These are phyloP conservation scores for Rhynchophorus ferrugineus DNA, from an alignment of 1,140 invertebrate species.

Conservation along the genomic window DNA sequence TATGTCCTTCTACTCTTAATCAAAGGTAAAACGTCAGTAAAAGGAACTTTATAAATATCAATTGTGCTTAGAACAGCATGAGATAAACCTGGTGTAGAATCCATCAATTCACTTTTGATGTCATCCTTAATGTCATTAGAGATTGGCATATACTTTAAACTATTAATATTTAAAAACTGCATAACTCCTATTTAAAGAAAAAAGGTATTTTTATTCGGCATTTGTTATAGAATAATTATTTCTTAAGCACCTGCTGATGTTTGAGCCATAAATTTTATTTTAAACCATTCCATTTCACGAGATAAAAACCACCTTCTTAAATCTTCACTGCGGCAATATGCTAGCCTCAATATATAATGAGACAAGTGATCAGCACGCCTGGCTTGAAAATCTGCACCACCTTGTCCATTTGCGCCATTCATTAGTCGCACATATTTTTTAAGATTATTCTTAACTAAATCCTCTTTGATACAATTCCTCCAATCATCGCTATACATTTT, in stretches of 20 bases:
- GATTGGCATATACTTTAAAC: conserved; percentile 48
- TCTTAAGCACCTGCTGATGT: conserved; percentile 45
- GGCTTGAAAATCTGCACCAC: conserved; percentile 54
- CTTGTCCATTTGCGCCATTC: conserved; percentile 29
- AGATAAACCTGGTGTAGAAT: conserved; percentile 32
- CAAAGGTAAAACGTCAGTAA: conserved; percentile 80
- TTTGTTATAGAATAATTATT: not conserved
- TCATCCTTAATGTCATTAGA: conserved; percentile 58
- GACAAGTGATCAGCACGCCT: conserved; percentile 79
- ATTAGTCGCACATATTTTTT: conserved; percentile 45
- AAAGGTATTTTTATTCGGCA: not conserved
- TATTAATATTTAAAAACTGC: conserved; percentile 65
- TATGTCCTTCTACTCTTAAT: conserved; percentile 73
- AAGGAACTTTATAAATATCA: conserved; percentile 80
- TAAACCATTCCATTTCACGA: conserved; percentile 86
- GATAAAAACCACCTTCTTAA: conserved; percentile 80
- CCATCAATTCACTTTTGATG: conserved; percentile 26
- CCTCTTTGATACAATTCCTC: conserved; percentile 57
- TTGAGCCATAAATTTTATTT: conserved; percentile 67
- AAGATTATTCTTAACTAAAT: conserved; percentile 63
- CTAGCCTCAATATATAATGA: conserved; percentile 87
- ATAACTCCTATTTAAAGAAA: conserved; percentile 42
- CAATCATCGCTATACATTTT: conserved; percentile 64
- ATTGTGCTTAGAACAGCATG: conserved; percentile 51
- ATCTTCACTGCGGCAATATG: conserved; percentile 83